Base-by-base conservation (phyloP, 2,113 vertebrate genomes). In the Lampris incognitus region DNA sequence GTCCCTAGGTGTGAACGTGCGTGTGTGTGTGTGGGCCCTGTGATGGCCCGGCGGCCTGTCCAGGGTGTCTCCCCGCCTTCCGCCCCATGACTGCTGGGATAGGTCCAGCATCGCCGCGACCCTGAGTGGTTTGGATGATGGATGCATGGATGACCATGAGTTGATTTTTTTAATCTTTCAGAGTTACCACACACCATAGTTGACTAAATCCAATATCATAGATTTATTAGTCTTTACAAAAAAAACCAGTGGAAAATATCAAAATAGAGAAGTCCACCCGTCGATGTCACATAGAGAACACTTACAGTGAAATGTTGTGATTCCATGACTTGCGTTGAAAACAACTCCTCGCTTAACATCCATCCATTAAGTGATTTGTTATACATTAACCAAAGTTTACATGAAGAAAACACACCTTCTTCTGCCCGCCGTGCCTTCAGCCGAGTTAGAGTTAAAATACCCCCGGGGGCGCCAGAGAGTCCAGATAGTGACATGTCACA, bases 211-310 rank as follows among this genome's bases (percentile, higher is more conserved):
- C 11, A 62, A 40, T 76, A 86, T 85, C 49, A 84, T 52, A 87
- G n/a, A 68, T 81, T 76, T 84, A 74, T 78, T 83, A 50, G 42
- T 4, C 65, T 24, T 85, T 81, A 82, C 40, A 74, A 88, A 89
- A 87, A 56, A 69, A 11, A 72, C 64, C 69, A 78, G 54, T 46
- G 0, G 69, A 72, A 71, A 60, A 74, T 74, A 79, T 69, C 66
- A 82, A 81, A 88, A 84, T 24, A 78, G 42, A 76, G 60, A 78
- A 36, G 65, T 63, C 40, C 4, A 41, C 41, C 61, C 3, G 63
- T 71, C 44, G 52, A 55, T 9, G n/a, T 3, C 48, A 1, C 6
- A 9, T 13, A 48, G 36, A 50, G n/a, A 50, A 50, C 67, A 67
- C 55, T 59, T 48, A 87, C 69, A 82, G 10, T 6, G 40, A 8